These are phyloP conservation scores for Dicaeum eximium DNA, from an alignment of 2,113 vertebrate genomes.

Conservation along the genomic window DNA sequence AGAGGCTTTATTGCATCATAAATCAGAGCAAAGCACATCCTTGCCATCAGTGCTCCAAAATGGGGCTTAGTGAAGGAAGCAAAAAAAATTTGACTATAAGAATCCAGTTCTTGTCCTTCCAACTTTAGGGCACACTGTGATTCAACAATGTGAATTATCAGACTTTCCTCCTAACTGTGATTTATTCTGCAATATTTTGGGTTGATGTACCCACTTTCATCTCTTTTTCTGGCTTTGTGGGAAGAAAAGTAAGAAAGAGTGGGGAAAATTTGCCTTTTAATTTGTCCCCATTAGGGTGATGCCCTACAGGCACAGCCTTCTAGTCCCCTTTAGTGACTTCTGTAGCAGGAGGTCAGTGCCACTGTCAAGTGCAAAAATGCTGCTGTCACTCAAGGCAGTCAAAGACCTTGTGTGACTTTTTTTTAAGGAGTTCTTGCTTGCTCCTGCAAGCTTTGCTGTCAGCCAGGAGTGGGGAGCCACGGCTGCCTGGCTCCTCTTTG, in stretches of 20 bases:
- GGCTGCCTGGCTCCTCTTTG: background rate
- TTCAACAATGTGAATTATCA: fast-evolving
- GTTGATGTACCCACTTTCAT: background rate
- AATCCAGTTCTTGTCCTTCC: background rate
- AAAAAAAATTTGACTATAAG: background rate
- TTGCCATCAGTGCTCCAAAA: background rate
- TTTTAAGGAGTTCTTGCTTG: background rate
- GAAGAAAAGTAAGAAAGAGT: background rate
- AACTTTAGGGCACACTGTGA: background rate
- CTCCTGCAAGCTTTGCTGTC: background rate
- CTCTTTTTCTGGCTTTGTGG: background rate
- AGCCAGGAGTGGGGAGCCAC: background rate
- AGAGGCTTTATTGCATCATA: background rate
- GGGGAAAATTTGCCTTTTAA: background rate
- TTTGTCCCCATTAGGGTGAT: background rate
- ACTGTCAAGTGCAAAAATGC: background rate
- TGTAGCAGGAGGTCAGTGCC: background rate
- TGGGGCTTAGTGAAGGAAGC: background rate
- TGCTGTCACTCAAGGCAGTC: background rate
- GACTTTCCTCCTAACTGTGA: background rate
- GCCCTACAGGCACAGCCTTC: background rate
- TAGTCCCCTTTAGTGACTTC: background rate
- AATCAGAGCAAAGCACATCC: background rate
- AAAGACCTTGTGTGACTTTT: background rate
- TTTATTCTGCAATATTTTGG: background rate